Evolutionary conservation across 2,113 vertebrate genomes (phyloP), one percentile per base, ranked within the genome.

Genomic region (Pygoscelis adeliae): DNA sequence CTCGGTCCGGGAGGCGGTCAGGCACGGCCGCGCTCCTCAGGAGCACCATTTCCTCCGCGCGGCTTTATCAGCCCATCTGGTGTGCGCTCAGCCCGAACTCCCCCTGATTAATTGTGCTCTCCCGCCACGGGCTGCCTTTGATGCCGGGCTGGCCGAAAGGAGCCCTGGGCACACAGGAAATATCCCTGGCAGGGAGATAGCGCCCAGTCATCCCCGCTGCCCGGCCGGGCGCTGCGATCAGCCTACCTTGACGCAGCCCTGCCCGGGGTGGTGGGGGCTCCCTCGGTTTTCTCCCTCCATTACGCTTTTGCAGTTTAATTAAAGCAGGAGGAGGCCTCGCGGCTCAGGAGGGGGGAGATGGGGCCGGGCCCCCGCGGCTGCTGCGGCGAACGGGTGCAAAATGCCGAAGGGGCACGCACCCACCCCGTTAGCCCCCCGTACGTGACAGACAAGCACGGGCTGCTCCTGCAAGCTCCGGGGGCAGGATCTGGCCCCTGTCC

Each of bases 1-100:
- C 97, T 96, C 95, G 97, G 97, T 96, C 15, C 19, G 5, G 93
- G 97, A 96, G 96, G 95, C 93, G 98, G 97, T 97, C 91, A 98
- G 98, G 98, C 98, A 85, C 96, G 96, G 98, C 98, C 93, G 93
- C 83, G 95, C 98, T 98, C 98, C 98, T 98, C 91, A 25, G 97
- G 95, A 98, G 98, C 98, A 98, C 98, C 98, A 99, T 99, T 99
- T 99, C 99, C 99, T 99, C 98, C 95, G 89, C 88, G 96, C 98
- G 79, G 97, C 97, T 87, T 97, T 97, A 98, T 98, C 98, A 97
- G 98, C 98, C 98, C 99, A 99, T 99, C 99, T 99, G 98, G 96
- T 96, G 98, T 87, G 98, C 98, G 97, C 98, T 98, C 98, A 99
- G 97, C 98, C 99, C 96, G 98, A 98, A 98, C 99, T 69, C 83